Evolutionary conservation across 2,888 invertebrate genomes (phyloP).

Genomic region (Leptogaster cylindrica): DNA sequence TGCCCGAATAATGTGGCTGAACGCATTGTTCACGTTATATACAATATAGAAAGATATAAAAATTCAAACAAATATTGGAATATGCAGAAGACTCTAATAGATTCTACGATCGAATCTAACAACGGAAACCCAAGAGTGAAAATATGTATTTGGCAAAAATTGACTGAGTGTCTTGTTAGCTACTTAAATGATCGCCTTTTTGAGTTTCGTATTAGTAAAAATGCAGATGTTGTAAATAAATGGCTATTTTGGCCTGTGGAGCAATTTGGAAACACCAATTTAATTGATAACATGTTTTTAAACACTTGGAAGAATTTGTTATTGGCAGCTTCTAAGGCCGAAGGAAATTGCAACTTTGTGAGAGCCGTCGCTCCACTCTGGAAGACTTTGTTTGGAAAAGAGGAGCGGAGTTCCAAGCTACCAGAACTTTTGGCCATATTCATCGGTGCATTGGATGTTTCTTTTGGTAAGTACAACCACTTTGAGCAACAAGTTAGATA

Average conservation of each 20-base stretch:
- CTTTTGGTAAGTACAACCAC: constrained; percentile 39
- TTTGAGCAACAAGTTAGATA: neutral
- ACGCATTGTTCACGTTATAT: constrained; percentile 14
- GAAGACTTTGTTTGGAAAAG: neutral
- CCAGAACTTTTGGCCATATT: constrained; percentile 28
- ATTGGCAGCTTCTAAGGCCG: constrained; percentile 52
- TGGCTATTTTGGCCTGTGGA: constrained; percentile 59
- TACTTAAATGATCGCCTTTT: constrained; percentile 52
- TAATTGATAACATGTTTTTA: constrained; percentile 52
- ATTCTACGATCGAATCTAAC: constrained; percentile 50
- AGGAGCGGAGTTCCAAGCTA: neutral
- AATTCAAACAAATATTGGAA: constrained; percentile 45
- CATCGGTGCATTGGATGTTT: constrained; percentile 22
- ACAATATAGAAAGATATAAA: constrained; percentile 14
- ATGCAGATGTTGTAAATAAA: constrained; percentile 52
- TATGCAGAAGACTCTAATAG: constrained; percentile 49
- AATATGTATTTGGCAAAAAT: constrained; percentile 55
- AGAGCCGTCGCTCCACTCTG: constrained; percentile 29
- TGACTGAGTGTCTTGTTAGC: constrained; percentile 51
- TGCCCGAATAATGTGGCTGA: neutral
- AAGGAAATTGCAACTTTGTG: constrained; percentile 52
- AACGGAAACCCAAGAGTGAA: constrained; percentile 53
- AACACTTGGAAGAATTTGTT: constrained; percentile 54
- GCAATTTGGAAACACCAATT: constrained; percentile 42
- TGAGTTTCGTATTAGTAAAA: constrained; percentile 52